phyloP scores from a whole-genome alignment of 1,140 invertebrate genomes.

The Drosophila subpulchrella region DNA sequence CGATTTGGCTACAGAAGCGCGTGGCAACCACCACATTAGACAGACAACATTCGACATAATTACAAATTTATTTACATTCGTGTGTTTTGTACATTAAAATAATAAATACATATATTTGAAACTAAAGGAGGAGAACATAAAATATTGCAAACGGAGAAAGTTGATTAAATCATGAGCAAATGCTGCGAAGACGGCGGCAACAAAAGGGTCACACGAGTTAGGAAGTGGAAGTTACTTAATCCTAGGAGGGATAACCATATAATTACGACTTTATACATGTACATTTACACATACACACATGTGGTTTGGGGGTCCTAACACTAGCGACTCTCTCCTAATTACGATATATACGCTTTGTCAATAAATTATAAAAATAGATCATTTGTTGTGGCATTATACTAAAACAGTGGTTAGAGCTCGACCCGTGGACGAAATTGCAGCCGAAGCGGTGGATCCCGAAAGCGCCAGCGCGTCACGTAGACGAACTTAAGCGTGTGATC shows the following conservation, averaged over 20 bases:
- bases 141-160: constrained; percentile 65
- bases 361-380: constrained; percentile 82
- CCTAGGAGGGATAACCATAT: constrained; percentile 55
- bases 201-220: constrained; percentile 56
- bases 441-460: constrained; percentile 94
- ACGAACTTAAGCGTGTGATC: constrained; percentile 99
- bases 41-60: constrained; percentile 55
- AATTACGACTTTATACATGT: constrained; percentile 73
- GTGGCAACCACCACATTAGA: constrained; percentile 38
- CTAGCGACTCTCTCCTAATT: constrained; percentile 65
- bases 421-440: constrained; percentile 93
- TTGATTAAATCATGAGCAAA: constrained; percentile 74
- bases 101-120: constrained; percentile 72
- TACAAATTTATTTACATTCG: constrained; percentile 78
- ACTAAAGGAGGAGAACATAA: constrained; percentile 57
- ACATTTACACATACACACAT: constrained; percentile 62
- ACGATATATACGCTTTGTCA: constrained; percentile 66
- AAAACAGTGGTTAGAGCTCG: constrained; percentile 72
- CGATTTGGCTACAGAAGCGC: constrained; percentile 41
- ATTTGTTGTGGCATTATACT: constrained; percentile 63
- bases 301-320: constrained; percentile 41
- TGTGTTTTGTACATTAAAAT: constrained; percentile 76
- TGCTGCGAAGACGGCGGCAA: constrained; percentile 30
- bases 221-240: constrained; percentile 56
- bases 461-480: constrained; percentile 98